These are phyloP conservation scores for Microctenopoma lineatum DNA, from an alignment of 2,797 vertebrate genomes.

Conservation along the genomic window DNA sequence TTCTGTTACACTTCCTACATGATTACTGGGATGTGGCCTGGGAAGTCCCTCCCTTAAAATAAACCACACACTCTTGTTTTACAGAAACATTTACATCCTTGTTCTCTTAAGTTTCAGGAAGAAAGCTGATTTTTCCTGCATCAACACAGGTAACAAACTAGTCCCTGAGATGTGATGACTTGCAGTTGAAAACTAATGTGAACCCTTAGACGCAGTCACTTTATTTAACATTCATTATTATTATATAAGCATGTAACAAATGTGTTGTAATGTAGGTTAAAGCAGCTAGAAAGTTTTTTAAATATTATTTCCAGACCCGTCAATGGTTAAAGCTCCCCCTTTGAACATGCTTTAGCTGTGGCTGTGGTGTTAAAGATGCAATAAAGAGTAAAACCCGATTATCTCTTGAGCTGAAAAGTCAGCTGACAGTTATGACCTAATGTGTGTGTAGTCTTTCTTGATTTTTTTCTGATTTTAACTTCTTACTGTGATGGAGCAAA, in stretches of 20 bases:
- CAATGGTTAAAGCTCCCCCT: neutral
- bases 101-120: slow-evolving; percentile 4
- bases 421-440: too few species aligned
- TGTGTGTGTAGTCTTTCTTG: too few species aligned
- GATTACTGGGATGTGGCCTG: slow-evolving; percentile 55
- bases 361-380: too few species aligned
- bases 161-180: neutral
- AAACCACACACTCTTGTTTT: slow-evolving; percentile 18
- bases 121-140: slow-evolving; percentile 5
- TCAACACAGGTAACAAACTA: neutral
- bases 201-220: neutral
- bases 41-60: slow-evolving; percentile 73
- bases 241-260: neutral
- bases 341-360: too few species aligned
- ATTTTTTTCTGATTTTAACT: too few species aligned
- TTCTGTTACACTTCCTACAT: slow-evolving; percentile 69
- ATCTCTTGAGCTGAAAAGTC: too few species aligned
- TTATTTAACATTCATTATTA: neutral
- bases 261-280: neutral
- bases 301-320: neutral
- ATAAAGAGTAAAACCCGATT: neutral
- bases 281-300: neutral
- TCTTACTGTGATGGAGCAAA: too few species aligned
- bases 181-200: too few species aligned
- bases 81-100: slow-evolving; percentile 29